Conservation (phyloP, 1,140 invertebrate genomes). For the Aphelenchoides fujianensis region DNA sequence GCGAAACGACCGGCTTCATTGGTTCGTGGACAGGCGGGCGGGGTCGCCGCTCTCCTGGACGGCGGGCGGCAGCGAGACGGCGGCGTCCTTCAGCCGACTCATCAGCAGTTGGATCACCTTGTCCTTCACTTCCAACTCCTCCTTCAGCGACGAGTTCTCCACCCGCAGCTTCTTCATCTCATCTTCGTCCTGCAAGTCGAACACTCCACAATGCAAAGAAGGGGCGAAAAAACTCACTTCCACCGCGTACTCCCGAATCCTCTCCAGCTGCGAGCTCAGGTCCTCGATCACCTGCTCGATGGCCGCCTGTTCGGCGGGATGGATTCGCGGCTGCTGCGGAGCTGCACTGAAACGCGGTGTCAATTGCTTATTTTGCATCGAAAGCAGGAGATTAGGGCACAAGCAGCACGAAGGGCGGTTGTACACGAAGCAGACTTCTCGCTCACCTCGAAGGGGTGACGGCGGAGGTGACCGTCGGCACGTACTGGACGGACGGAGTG, state of each 20-base stretch:
- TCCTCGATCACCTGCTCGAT: conserved; percentile 19
- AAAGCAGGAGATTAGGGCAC: not conserved
- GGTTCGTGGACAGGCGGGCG: not conserved
- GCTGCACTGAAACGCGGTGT: not conserved
- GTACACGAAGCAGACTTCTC: not conserved
- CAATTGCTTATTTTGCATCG: not conserved
- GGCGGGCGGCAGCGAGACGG: not conserved
- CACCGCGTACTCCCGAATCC: conserved; percentile 14
- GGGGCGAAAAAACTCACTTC: conserved; percentile 8
- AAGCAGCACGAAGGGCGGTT: not conserved
- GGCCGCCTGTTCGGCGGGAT: conserved; percentile 9
- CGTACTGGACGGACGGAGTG: not conserved
- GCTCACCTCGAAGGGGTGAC: not conserved
- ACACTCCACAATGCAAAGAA: no score
- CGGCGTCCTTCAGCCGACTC: conserved; percentile 11
- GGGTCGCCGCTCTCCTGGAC: not conserved
- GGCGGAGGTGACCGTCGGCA: not conserved
- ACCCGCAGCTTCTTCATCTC: conserved; percentile 18
- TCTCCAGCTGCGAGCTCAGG: not conserved
- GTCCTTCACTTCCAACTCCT: conserved; percentile 20
- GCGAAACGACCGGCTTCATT: no score
- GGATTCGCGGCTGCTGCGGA: not conserved
- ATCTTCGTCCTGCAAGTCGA: conserved; percentile 18
- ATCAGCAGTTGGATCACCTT: conserved; percentile 16
- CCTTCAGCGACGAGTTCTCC: conserved; percentile 17